Base-by-base conservation (phyloP, 92 coral and sea anemone species). In the Actinernus sp. region DNA sequence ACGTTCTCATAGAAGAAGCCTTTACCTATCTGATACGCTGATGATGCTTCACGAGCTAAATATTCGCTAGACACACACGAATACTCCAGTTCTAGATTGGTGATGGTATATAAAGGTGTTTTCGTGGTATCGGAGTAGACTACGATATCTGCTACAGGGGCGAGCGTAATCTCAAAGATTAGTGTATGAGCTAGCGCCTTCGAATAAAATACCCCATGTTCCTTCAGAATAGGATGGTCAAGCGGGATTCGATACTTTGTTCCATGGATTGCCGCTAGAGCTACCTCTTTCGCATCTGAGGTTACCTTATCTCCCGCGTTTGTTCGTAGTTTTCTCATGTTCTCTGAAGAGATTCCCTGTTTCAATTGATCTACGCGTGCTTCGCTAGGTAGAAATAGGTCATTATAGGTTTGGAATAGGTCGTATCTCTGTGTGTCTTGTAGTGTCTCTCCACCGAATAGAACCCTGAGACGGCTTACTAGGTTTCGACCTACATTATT, bases 381-480 rank as follows among this genome's bases (percentile, higher is more conserved):
- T 26, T 59, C 71, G 9, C 20, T 47, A 23, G 54, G 28, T 0
- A 79, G 8, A 46, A 43, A 71, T 39, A 59, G 21, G 37, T 71
- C 80, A 21, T 78, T 33, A 36, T 71, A 78, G 17, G 85, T 71
- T 59, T 77, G 67, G 34, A 55, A 47, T 55, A 77, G 71, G 49
- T 77, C 79, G 62, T 68, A 68, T 68, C 84, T 63, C 45, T 68
- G 79, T 20, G 84, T 77, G 22, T 77, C 80, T 27, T 78, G 85
- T n/a, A 77, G 78, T 31, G 76, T 67, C 61, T 73, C 80, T 18
- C 71, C 73, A 4, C 75, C 80, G 18, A 62, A 78, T 20, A 37
- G 41, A 26, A 74, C 77, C 48, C 25, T 74, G 76, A 74, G 65
- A 18, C 78, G 14, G 16, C 79, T 58, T 26, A 77, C 84, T n/a